phyloP scores from a whole-genome alignment of 2,797 vertebrate species.

The Rhinogobio ventralis region DNA sequence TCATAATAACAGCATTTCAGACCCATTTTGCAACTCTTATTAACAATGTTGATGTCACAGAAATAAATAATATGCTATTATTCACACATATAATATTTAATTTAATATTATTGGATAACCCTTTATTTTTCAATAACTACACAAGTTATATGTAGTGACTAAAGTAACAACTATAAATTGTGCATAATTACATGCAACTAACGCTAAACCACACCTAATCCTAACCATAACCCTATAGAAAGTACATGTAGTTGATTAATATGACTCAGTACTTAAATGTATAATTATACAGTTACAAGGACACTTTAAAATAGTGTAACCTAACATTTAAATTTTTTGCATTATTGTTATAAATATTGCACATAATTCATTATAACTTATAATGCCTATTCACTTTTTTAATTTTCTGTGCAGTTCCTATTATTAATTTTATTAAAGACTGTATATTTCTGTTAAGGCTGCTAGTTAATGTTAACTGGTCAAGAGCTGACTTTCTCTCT shows the following conservation, averaged over 20 bases:
- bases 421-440: neutral
- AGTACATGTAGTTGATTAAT: no score
- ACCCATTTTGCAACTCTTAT: neutral
- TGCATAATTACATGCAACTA: neutral
- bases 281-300: no score
- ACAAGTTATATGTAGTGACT: neutral
- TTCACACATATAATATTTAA: no score
- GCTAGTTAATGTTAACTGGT: neutral
- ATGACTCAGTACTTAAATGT: no score
- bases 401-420: neutral
- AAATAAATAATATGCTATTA: neutral
- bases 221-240: no score
- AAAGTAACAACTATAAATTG: neutral
- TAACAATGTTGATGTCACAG: neutral
- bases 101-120: neutral
- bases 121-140: neutral
- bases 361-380: neutral
- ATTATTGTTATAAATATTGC: neutral
- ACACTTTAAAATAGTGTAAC: no score
- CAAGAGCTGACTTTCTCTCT: neutral
- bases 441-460: neutral
- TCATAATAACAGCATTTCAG: neutral
- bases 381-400: neutral
- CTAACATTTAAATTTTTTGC: no score
- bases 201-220: neutral